Conservation (phyloP, 2,113 vertebrate genomes). For the Lagopus muta region DNA sequence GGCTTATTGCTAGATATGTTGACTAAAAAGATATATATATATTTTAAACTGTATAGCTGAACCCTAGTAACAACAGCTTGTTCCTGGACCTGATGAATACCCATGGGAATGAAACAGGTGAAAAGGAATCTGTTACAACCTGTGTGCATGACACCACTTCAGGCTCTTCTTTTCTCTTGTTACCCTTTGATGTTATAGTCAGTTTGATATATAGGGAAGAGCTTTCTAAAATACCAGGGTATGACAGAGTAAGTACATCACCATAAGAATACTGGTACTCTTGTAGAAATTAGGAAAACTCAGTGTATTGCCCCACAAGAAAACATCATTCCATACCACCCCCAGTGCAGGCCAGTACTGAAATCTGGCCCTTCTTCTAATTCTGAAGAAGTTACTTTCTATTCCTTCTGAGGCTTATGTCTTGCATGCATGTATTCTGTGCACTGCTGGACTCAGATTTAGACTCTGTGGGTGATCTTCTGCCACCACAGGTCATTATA, state of each 20-base stretch:
- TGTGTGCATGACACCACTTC: slow-evolving; percentile 6
- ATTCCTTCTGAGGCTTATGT: not conserved
- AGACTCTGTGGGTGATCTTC: not conserved
- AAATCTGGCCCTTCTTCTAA: slow-evolving; percentile 1
- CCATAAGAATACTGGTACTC: not conserved
- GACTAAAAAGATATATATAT: not conserved
- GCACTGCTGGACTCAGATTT: slow-evolving; percentile 30
- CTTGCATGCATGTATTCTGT: not conserved
- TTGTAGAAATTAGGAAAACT: not conserved
- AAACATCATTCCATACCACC: not conserved
- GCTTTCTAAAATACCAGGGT: not conserved
- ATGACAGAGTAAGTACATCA: not conserved
- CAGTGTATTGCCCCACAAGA: not conserved
- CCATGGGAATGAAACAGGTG: not conserved
- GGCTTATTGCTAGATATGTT: not conserved
- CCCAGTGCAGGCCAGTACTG: not conserved
- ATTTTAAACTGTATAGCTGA: not conserved
- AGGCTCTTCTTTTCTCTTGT: slow-evolving; percentile 33
- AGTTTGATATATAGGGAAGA: slow-evolving; percentile 14
- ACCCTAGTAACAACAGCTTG: slow-evolving; percentile 10
- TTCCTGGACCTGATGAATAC: not conserved
- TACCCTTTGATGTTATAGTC: slow-evolving; percentile 28
- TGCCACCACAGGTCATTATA: slow-evolving; percentile 20
- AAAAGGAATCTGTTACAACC: slow-evolving; percentile 14
- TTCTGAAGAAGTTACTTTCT: slow-evolving; percentile 10